Percentiles rank a stretch among this genome's conserved stretches.
phyloP scores from a whole-genome alignment of 2,797 vertebrate genomes.

The Notolabrus celidotus region DNA sequence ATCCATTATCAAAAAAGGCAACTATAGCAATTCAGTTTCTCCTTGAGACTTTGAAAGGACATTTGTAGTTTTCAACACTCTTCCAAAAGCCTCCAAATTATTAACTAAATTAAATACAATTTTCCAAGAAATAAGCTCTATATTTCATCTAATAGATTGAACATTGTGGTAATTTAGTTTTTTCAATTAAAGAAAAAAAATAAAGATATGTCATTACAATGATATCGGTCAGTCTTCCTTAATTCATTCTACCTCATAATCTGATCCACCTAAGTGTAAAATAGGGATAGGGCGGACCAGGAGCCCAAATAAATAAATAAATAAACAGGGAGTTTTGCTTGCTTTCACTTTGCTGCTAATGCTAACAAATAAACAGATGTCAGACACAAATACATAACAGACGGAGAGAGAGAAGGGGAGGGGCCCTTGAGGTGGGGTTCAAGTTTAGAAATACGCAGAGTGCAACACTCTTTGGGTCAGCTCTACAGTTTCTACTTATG shows the following conservation, averaged over 20 bases:
- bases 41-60: not conserved
- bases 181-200: too few species aligned
- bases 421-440: constrained; percentile 52
- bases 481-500: not conserved
- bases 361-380: constrained; percentile 83
- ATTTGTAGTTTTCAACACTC: not conserved
- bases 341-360: constrained; percentile 72
- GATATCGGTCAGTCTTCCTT: too few species aligned
- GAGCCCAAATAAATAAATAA: not conserved
- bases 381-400: constrained; percentile 80
- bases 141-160: too few species aligned
- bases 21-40: constrained; percentile 12
- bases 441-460: constrained; percentile 77
- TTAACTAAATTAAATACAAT: too few species aligned
- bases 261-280: too few species aligned
- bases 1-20: constrained; percentile 15
- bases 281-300: too few species aligned
- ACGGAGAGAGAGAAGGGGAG: constrained; percentile 62
- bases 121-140: too few species aligned
- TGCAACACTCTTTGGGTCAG: constrained; percentile 57
- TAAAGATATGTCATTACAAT: too few species aligned
- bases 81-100: too few species aligned
- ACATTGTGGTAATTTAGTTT: too few species aligned
- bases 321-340: constrained; percentile 61
- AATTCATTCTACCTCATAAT: too few species aligned